Evolutionary conservation across 92 coral and sea anemone genomes (phyloP), one percentile per base, ranked within the genome.

Genomic region (Siderastrea radians): DNA sequence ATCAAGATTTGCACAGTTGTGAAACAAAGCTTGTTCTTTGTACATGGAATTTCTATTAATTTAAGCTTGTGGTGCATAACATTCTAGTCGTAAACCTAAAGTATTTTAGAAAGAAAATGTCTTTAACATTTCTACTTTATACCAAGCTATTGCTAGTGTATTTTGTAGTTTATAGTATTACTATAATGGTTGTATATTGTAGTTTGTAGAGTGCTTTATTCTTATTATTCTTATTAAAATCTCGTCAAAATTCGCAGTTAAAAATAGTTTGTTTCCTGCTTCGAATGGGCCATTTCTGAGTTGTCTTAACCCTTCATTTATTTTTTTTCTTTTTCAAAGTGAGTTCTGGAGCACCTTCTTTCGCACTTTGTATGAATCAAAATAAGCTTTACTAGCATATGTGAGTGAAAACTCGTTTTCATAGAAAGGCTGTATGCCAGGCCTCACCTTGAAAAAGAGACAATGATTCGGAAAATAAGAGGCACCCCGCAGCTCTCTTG

Each of bases 131-230:
- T 17, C 52, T 55, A 45, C 71, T 19, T n/a, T 12, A 66, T 66
- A 7, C 67, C 63, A 54, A 44, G 44, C 71, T 61, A 17, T 14
- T 3, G 59, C 68, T 61, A 7, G 75, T 19, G 55, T 81, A 68
- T 57, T 57, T 82, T 58, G 65, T 47, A 26, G 55, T 38, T 82
- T 61, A 43, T 68, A 81, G 43, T 52, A 80, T 68, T 82, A n/a
- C 10, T 55, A 19, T 15, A 26, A 26, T 26, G 38, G 38, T 62
- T 84, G 79, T 84, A 72, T 52, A 83, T 73, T 83, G 79, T 72
- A 64, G 38, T 72, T 83, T 71, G 61, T 70, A 57, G 86, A 82
- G 48, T 43, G 59, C 26, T 80, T 55, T 69, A 59, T 82, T 59
- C 11, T 47, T 26, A 82, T 55, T 69, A 59, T 82, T 59, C 11